Percentiles rank a stretch among this genome's conserved stretches.
These are phyloP conservation scores for Acleris sparsana DNA, from an alignment of 2,888 invertebrate genomes.

Conservation along the genomic window DNA sequence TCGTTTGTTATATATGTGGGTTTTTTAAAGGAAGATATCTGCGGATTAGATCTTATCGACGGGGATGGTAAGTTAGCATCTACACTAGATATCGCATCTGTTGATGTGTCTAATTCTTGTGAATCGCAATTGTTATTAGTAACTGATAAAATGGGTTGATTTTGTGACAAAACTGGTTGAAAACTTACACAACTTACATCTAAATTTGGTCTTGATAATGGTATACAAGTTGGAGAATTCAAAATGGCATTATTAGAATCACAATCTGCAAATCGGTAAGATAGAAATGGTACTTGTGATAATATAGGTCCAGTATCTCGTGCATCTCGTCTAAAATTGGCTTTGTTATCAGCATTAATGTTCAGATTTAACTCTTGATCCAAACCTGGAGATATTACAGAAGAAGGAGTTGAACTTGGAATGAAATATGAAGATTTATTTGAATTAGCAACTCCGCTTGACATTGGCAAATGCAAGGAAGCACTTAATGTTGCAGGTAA, in stretches of 20 bases:
- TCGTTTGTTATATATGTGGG: too few relatives aligned
- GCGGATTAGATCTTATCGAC: too few relatives aligned
- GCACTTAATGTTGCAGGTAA: neutral
- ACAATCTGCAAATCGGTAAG: neutral
- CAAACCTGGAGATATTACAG: neutral
- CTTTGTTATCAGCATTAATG: neutral
- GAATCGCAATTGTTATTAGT: too few relatives aligned
- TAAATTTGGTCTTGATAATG: neutral
- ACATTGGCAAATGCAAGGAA: neutral
- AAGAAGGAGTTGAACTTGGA: neutral
- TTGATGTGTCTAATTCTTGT: too few relatives aligned
- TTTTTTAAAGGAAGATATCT: too few relatives aligned
- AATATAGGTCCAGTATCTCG: constrained; percentile 8
- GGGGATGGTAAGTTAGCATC: too few relatives aligned
- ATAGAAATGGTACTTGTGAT: neutral
- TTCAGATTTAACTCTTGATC: neutral
- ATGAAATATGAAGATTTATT: neutral
- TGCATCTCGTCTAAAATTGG: neutral
- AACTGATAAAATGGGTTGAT: too few relatives aligned
- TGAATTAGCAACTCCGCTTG: neutral
- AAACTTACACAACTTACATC: too few relatives aligned
- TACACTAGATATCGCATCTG: too few relatives aligned
- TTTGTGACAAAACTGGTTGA: too few relatives aligned
- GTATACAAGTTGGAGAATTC: neutral
- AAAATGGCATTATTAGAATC: neutral